Evolutionary conservation across 2,888 invertebrate species (phyloP).

Genomic region (Nasonia oneida): DNA sequence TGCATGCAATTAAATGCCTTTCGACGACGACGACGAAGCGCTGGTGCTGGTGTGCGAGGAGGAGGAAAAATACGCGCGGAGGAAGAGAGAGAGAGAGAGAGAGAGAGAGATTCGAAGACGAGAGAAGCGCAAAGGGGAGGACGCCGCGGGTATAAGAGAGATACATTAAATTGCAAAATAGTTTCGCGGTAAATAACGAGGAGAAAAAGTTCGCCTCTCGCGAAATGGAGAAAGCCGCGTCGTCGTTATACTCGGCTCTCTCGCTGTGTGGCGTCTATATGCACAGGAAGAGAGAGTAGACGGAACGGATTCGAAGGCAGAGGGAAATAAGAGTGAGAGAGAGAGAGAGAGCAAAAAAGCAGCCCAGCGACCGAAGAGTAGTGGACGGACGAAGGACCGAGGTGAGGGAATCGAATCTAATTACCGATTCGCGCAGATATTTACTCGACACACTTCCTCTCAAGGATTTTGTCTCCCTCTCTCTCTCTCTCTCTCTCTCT

Average conservation of each 20-base stretch:
- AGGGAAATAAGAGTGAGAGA: slow-evolving; percentile 23
- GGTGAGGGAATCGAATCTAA: slow-evolving; percentile 71
- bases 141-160: slow-evolving; percentile 29
- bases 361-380: not conserved
- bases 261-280: not conserved
- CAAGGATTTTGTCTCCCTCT: slow-evolving; percentile 10
- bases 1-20: slow-evolving; percentile 64
- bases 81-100: slow-evolving; percentile 6
- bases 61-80: slow-evolving; percentile 15
- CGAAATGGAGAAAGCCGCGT: slow-evolving; percentile 62
- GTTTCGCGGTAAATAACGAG: slow-evolving; percentile 74
- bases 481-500: not conserved
- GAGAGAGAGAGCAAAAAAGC: slow-evolving; percentile 7
- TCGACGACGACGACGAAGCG: slow-evolving; percentile 32
- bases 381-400: not conserved
- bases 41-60: not conserved
- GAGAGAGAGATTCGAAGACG: not conserved
- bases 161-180: slow-evolving; percentile 73
- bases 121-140: not conserved
- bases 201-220: slow-evolving; percentile 67
- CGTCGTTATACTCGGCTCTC: slow-evolving; percentile 46
- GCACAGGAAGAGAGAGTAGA: not conserved
- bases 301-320: not conserved
- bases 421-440: slow-evolving; percentile 69
- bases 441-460: slow-evolving; percentile 55